A percentile compares a stretch with the other conserved stretches of the same genome.
Evolutionary conservation across 2,113 vertebrate species (phyloP).

Genomic region (Ctenodactylus gundi): DNA sequence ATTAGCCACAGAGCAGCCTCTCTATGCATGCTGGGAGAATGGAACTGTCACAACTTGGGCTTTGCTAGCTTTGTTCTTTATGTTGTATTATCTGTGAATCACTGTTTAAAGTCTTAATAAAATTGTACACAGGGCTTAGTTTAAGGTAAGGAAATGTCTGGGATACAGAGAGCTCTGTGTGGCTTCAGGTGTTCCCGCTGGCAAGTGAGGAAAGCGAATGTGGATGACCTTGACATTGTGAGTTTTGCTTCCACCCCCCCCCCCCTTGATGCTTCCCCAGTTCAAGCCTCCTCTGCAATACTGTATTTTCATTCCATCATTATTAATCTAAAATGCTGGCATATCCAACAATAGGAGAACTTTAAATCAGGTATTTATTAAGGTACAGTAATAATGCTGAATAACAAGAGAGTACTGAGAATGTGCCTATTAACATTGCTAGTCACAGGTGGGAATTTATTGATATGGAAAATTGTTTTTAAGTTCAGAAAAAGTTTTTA

Average conservation of each 20-base stretch:
- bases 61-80: conserved; percentile 16
- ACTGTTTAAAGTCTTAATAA: background rate
- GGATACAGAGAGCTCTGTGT: background rate
- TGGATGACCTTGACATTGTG: background rate
- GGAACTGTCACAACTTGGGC: background rate
- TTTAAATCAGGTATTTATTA: background rate
- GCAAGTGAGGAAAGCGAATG: background rate
- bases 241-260: background rate
- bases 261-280: background rate
- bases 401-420: too few relatives aligned
- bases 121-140: background rate
- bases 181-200: background rate
- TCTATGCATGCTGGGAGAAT: background rate
- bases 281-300: background rate
- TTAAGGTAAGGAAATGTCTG: background rate
- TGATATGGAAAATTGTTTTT: background rate
- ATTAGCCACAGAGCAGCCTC: background rate
- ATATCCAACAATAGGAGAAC: background rate
- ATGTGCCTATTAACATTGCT: background rate
- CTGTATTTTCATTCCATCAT: background rate
- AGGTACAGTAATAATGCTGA: too few relatives aligned
- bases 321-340: background rate
- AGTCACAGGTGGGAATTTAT: background rate
- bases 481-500: background rate
- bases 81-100: background rate